These are phyloP conservation scores for Heliconius cydno DNA, from an alignment of 2,888 invertebrate genomes.

Conservation along the genomic window DNA sequence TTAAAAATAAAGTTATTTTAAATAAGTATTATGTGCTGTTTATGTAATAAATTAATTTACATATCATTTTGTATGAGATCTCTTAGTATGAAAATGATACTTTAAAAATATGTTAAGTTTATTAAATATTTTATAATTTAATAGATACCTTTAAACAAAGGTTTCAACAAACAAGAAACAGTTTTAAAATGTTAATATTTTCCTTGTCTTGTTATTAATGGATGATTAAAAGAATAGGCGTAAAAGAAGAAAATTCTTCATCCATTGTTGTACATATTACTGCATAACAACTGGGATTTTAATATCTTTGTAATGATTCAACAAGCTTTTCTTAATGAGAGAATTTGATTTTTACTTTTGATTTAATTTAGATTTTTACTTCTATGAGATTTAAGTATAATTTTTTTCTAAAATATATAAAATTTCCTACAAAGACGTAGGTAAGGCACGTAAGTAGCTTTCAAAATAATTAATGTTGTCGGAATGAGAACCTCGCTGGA, in stretches of 20 bases:
- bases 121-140: background rate
- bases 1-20: background rate
- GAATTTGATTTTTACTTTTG: background rate
- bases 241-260: background rate
- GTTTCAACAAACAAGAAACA: background rate
- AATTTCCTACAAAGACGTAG: slow-evolving; percentile 14
- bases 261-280: background rate
- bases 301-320: background rate
- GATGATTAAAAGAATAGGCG: slow-evolving; percentile 1
- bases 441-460: slow-evolving; percentile 31
- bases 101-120: background rate
- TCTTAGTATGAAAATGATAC: background rate
- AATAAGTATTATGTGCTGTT: background rate
- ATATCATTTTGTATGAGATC: background rate
- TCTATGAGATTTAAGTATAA: background rate
- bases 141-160: background rate
- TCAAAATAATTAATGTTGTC: slow-evolving; percentile 40
- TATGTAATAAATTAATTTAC: background rate
- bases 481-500: slow-evolving; percentile 32
- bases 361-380: too few relatives aligned
- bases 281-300: slow-evolving; percentile 4
- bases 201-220: background rate
- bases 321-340: background rate
- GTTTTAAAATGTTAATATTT: background rate
- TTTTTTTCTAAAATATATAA: slow-evolving; percentile 1